These are phyloP conservation scores for Mamestra brassicae DNA, from an alignment of 2,888 invertebrate species.

Conservation along the genomic window DNA sequence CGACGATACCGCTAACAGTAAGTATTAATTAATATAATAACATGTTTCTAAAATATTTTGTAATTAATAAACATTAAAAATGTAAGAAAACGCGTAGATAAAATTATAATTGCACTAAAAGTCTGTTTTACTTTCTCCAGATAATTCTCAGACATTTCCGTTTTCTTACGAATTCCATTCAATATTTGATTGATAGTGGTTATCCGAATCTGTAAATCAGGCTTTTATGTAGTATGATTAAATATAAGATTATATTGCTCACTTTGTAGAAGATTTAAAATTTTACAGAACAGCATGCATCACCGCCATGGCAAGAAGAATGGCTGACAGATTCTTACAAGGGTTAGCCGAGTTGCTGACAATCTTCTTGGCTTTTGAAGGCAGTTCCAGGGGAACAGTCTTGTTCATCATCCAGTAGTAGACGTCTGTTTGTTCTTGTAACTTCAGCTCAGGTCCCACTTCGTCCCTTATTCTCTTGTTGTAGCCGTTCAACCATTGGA, in stretches of 20 bases:
- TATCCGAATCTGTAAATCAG: neutral
- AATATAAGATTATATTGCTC: neutral
- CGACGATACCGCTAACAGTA: conserved; percentile 21
- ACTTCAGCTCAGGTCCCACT: conserved; percentile 94
- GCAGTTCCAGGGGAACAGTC: conserved; percentile 91
- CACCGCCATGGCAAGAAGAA: conserved; percentile 23
- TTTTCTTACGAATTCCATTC: too few relatives aligned
- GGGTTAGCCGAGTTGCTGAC: conserved; percentile 57
- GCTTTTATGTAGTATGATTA: neutral
- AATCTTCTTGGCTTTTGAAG: conserved; percentile 74
- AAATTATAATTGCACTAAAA: conserved; percentile 7
- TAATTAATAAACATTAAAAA: conserved; percentile 19
- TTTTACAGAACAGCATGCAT: conserved; percentile 43
- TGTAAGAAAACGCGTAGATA: conserved; percentile 5
- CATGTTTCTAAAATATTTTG: conserved; percentile 32
- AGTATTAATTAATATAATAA: conserved; percentile 19
- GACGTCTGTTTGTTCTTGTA: conserved; percentile 93
- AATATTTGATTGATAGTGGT: too few relatives aligned
- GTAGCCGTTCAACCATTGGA: conserved; percentile 95
- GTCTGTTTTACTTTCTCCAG: neutral
- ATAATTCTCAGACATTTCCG: neutral
- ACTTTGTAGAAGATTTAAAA: conserved; percentile 15
- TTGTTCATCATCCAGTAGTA: conserved; percentile 97
- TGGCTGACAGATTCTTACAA: neutral
- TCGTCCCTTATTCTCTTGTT: conserved; percentile 93